A percentile compares a stretch with the other conserved stretches of the same genome.
Conservation (phyloP, 2,113 vertebrate species). For the Oriolus oriolus region DNA sequence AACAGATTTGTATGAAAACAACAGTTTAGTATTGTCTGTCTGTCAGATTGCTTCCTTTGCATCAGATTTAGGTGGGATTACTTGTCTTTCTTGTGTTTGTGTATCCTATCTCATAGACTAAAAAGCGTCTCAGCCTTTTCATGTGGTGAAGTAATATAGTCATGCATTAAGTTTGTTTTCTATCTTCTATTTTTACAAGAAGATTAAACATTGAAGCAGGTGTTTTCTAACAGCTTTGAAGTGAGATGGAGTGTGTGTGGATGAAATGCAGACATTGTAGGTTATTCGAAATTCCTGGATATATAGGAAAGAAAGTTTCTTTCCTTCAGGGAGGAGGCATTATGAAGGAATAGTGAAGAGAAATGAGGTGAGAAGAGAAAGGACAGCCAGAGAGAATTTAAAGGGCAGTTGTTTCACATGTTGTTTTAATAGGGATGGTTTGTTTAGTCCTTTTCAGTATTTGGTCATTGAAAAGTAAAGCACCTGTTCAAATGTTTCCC, state of each 20-base stretch:
- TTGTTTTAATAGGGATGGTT: background rate
- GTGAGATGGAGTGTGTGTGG: background rate
- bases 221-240: slow-evolving; percentile 5
- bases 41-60: background rate
- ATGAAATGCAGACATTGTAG: background rate
- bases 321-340: background rate
- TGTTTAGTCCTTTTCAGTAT: background rate
- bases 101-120: background rate
- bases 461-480: background rate
- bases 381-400: background rate
- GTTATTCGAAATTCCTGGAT: background rate
- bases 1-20: background rate
- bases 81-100: background rate
- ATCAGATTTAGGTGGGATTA: background rate
- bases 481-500: background rate
- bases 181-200: background rate
- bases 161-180: background rate
- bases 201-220: background rate
- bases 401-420: background rate
- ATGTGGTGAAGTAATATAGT: background rate
- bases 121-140: background rate
- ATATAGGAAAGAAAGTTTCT: background rate
- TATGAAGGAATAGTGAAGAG: background rate
- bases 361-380: background rate
- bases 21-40: background rate